Base-by-base conservation (phyloP, 2,797 vertebrate genomes). In the Brachyrhaphis roseni region DNA sequence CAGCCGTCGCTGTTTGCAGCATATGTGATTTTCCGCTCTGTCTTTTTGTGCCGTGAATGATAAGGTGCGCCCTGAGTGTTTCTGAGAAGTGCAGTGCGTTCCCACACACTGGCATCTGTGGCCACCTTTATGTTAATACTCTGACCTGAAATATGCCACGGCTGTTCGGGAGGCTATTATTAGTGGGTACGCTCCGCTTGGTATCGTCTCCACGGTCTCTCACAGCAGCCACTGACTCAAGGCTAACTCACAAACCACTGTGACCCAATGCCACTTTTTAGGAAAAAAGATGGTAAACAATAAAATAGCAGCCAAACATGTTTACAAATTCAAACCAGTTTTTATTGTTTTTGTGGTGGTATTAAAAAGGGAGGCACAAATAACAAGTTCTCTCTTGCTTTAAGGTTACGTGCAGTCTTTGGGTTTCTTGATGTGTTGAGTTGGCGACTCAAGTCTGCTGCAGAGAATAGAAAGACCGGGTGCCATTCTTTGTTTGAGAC, bases 131-230 rank as follows among this genome's bases (percentile, higher is more conserved):
- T 91, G 90, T 92, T 93, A 86, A 88, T 91, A 87, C 85, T 82
- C 81, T 84, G 72, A 91, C 92, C 92, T 73, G 76, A 92, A 91
- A 82, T 90, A 92, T 91, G 89, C 45, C 34, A 74, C 85, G 85
- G 75, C 79, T 76, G 82, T 86, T 83, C 31, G 36, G 45, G 82
- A 89, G 81, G 83, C 62, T 93, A 78, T 93, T 86, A 94, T 94
- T 94, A 93, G 93, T 92, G 91, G 93, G 75, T 91, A 88, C 87
- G 84, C 86, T 90, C 84, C n/a, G 74, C 88, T 89, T 84, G 89
- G 90, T 89, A 90, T 84, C 89, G 92, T 91, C 88, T 87, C 84
- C 76, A 28, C 87, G 57, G 75, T 79, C 57, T 41, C 84, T 81
- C 70, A 84, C 87, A 86, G 81, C 82, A 82, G 86, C 84, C 84